Base-by-base conservation (phyloP, 2,888 invertebrate genomes). In the Pollenia griseotomentosa region DNA sequence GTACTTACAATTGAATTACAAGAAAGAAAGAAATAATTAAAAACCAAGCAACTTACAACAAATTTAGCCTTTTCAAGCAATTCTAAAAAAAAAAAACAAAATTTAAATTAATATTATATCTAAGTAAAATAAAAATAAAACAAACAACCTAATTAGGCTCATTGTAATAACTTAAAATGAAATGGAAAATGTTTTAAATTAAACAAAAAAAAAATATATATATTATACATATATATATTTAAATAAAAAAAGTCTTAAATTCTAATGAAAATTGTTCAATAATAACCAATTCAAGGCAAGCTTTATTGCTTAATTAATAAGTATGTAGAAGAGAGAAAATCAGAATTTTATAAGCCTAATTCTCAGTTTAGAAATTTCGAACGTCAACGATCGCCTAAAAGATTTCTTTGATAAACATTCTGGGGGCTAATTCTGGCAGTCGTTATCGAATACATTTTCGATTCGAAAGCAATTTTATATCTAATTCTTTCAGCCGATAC, bases 61-160 rank as follows among this genome's bases (percentile, higher is more conserved):
- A 88, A 90, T 90, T 92, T 90, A 90, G 91, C 92, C 92, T 91
- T 90, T 91, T 90, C 90, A 92, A 92, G 92, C 92, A 92, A 91
- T 91, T 91, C 92, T 92, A 92, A 91, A 92, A 88, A 19, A 88
- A 19, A 12, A 84, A 73, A 74, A 68, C 85, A 89, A 90, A 89
- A 89, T 88, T 85, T 57, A 81, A 85, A 89, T 87, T 88, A 84
- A 88, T 79, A 86, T 63, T 86, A 79, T 83, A 73, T 78, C 53
- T 81, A 68, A 80, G 79, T 66, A 68, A 74, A 79, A 42, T 19
- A 57, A 79, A 83, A 48, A 46, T 2, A 79, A 68, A 61, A 75
- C 14, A 44, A 14, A 53, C 48, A 77, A 42, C 48, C 42, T 61
- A 42, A 51, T 65, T 51, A 81, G 81, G 71, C 71, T 81, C 71